Evolutionary conservation across 2,797 vertebrate species (phyloP).

Genomic region (Pangasius krempfi): DNA sequence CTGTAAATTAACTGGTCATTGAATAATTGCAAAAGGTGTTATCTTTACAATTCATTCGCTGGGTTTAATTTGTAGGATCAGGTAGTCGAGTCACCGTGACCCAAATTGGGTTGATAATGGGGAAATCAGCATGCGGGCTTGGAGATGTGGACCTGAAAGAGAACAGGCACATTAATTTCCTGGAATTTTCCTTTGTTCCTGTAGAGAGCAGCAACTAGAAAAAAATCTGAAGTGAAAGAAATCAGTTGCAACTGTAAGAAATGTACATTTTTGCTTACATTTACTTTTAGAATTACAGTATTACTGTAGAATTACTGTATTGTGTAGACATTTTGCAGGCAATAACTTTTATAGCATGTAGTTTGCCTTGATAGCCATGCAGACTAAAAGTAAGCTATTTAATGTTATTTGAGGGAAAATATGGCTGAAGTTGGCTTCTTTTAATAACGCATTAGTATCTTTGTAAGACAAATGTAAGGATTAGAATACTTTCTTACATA

Average conservation of each 20-base stretch:
- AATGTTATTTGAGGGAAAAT: not conserved
- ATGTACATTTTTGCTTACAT: not conserved
- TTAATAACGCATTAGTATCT: not conserved
- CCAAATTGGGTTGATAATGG: not conserved
- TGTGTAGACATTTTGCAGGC: not conserved
- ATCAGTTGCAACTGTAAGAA: not conserved
- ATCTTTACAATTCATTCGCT: not conserved
- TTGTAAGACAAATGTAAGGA: not conserved
- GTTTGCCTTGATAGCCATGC: not conserved
- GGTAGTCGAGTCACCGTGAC: not conserved
- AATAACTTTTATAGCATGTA: not conserved
- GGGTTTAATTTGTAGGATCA: conserved; percentile 10
- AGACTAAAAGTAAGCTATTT: not conserved
- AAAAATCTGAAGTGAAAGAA: not conserved
- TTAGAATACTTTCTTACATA: not conserved
- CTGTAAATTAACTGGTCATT: conserved; percentile 17
- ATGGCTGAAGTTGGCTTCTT: not conserved
- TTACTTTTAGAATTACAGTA: not conserved
- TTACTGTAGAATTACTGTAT: no score
- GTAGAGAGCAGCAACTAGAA: not conserved
- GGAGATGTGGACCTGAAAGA: not conserved
- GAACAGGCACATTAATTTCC: not conserved
- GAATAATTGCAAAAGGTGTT: not conserved
- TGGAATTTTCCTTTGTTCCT: not conserved
- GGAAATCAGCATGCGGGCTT: not conserved